Evolutionary conservation across 2,888 invertebrate species (phyloP), one percentile per base, ranked within the genome.

Genomic region (Cataglyphis cursor): DNA sequence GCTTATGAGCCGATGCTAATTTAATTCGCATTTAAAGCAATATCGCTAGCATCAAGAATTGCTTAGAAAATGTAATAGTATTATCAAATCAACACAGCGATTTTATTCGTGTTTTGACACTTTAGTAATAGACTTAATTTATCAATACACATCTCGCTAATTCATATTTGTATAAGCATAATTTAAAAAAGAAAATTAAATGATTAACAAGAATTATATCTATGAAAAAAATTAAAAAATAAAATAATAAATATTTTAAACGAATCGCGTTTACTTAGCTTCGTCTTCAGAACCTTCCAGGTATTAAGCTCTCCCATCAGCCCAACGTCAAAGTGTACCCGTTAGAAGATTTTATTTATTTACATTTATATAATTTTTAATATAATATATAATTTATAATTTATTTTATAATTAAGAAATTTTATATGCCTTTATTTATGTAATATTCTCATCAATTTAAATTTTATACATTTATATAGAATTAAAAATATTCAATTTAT

Each of bases 1-100:
- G 78, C 78, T 78, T 78, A 78, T 48, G 31, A 78, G 35, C 72
- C 72, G 72, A 21, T 44, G 78, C 72, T 72, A 78, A 78, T 78
- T 78, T 72, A 44, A 78, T 72, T 78, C 59, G 31, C 72, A 59
- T 76, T 66, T 62, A 51, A 74, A 74, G 41, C 74, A 74, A 76
- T 54, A 68, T 64, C 18, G 75, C 75, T 75, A 75, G 24, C 51
- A 24, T 76, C 51, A 24, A 74, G 31, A 48, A 35, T 66, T n/a
- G 38, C 8, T 28, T 38, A 51, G 73, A 74, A 74, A 38, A 66
- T 54, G 0, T 35, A 35, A 35, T 35, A 35, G 31, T 35, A 6
- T 31, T 31, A 66, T 76, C 68, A 28, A 76, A 35, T 24, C n/a
- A 28, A 54, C 41, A 35, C 12, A 21, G 5, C 48, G 24, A 59